These are phyloP conservation scores for Cephalopholis sonnerati DNA, from an alignment of 2,113 vertebrate species.

Conservation along the genomic window DNA sequence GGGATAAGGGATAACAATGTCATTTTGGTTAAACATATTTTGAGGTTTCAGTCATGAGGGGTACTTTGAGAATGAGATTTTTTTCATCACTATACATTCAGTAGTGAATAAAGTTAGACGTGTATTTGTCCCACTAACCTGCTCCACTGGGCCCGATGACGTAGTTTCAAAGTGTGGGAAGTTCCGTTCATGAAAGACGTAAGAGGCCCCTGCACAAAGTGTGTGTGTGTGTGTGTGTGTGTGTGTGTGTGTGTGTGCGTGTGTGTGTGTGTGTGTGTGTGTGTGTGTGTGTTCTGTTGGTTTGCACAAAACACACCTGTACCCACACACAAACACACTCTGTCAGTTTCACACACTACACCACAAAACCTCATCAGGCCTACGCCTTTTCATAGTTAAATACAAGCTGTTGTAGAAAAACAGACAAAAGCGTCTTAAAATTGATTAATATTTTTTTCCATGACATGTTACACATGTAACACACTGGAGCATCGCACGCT, in stretches of 20 bases:
- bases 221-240: too few species aligned
- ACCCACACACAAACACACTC: conserved; percentile 27
- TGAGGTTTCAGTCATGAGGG: neutral
- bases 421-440: neutral
- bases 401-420: conserved; percentile 28
- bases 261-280: too few species aligned
- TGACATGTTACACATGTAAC: neutral
- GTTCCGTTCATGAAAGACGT: conserved; percentile 47
- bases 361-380: conserved; percentile 56
- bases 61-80: neutral
- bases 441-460: conserved; percentile 26
- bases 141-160: conserved; percentile 52
- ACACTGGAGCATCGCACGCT: neutral
- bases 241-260: too few species aligned
- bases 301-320: conserved; percentile 22
- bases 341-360: conserved; percentile 13
- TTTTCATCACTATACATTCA: neutral
- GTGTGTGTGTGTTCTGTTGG: too few species aligned
- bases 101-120: neutral
- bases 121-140: conserved; percentile 27
- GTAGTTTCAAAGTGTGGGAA: conserved; percentile 64
- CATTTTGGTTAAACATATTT: neutral
- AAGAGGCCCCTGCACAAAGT: neutral
- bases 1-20: neutral
- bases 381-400: conserved; percentile 16